Conservation (phyloP, 1,140 invertebrate species). For the Catajapyx aquilonaris region DNA sequence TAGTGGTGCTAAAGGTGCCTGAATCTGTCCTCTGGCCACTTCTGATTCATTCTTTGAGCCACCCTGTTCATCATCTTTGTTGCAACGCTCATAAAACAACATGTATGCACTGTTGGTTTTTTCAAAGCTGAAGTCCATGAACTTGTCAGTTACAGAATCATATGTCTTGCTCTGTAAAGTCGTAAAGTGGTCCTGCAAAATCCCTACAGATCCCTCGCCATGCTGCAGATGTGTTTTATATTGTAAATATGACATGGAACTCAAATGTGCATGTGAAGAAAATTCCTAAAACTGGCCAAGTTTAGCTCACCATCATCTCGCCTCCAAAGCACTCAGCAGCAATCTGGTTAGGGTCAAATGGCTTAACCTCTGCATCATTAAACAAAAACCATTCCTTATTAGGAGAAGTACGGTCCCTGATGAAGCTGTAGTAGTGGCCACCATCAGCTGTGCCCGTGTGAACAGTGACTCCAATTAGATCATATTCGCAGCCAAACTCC, state of each 20-base stretch:
- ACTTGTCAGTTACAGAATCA: constrained; percentile 86
- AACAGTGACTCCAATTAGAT: constrained; percentile 85
- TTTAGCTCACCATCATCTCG: constrained; percentile 61
- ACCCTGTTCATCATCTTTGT: constrained; percentile 10
- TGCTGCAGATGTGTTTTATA: too few relatives aligned
- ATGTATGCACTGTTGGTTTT: constrained; percentile 96
- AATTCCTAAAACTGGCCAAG: background rate
- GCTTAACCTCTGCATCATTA: constrained; percentile 90
- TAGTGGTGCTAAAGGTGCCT: constrained; percentile 18
- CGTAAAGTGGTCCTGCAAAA: too few relatives aligned
- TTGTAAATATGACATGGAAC: too few relatives aligned
- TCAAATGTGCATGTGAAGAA: constrained; percentile 1
- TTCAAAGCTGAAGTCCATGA: constrained; percentile 92
- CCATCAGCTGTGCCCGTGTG: constrained; percentile 91
- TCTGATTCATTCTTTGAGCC: constrained; percentile 6
- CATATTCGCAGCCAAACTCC: constrained; percentile 53
- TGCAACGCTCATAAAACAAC: constrained; percentile 76
- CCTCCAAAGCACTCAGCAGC: constrained; percentile 90
- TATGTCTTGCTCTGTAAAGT: constrained; percentile 74
- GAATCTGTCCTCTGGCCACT: constrained; percentile 11
- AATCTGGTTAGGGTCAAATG: constrained; percentile 83
- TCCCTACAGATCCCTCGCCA: too few relatives aligned
- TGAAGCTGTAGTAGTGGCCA: constrained; percentile 93
- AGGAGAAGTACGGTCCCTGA: constrained; percentile 40
- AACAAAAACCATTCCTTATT: constrained; percentile 78